Percentiles rank a stretch among this genome's conserved stretches.
phyloP scores from a whole-genome alignment of 2,113 vertebrate species.

The Porphyrio hochstetteri region DNA sequence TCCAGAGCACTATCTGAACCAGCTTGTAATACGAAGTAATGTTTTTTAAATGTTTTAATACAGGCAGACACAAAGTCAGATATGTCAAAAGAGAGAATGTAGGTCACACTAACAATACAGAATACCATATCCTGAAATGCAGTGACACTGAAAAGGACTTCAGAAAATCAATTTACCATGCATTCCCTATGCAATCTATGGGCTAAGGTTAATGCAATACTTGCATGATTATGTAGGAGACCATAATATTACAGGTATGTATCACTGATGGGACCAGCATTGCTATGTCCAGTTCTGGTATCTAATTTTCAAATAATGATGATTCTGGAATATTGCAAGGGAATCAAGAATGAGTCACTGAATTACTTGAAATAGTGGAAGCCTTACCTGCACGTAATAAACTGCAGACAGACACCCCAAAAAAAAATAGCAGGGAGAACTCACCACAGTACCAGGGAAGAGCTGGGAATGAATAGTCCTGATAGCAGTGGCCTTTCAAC shows the following conservation, averaged over 20 bases:
- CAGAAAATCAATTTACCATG: conserved; percentile 66
- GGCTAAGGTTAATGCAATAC: conserved; percentile 45
- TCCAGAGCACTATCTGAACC: neutral
- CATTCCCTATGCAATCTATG: conserved; percentile 31
- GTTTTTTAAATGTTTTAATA: conserved; percentile 19
- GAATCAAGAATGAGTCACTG: neutral
- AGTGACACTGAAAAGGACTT: conserved; percentile 66
- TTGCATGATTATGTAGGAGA: conserved; percentile 44
- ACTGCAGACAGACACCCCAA: neutral
- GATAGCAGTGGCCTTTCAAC: neutral
- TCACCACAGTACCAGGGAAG: neutral
- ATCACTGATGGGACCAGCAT: neutral
- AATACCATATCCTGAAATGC: conserved; percentile 50
- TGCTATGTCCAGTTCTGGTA: neutral
- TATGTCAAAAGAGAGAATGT: conserved; percentile 61
- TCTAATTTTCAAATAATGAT: neutral
- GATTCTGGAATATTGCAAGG: neutral
- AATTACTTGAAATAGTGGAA: neutral
- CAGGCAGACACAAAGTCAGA: conserved; percentile 35
- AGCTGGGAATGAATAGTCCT: neutral
- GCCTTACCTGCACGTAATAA: neutral
- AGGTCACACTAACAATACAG: conserved; percentile 58
- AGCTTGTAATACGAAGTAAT: neutral
- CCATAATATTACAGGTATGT: conserved; percentile 9
- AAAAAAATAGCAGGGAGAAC: neutral